These are phyloP conservation scores for Plestiodon gilberti DNA, from an alignment of 2,113 vertebrate genomes.

Conservation along the genomic window DNA sequence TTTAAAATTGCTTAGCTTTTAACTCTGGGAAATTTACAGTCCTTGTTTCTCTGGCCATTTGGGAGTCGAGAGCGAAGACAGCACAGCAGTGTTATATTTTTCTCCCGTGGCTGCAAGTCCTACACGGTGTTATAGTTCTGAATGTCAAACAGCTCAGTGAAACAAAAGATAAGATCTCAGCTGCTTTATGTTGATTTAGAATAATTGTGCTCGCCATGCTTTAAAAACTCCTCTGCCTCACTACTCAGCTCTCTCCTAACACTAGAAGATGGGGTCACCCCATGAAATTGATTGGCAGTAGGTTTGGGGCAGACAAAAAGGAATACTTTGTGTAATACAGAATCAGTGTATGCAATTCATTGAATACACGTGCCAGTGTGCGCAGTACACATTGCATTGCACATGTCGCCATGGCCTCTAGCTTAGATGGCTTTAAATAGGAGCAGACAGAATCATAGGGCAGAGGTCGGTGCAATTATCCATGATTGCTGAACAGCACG, in stretches of 20 bases:
- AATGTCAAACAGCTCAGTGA: neutral
- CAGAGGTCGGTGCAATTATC: neutral
- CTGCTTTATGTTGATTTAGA: neutral
- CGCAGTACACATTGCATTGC: too few species aligned
- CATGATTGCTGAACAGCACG: neutral
- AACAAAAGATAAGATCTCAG: neutral
- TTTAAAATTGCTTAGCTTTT: constrained; percentile 22
- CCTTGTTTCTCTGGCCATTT: constrained; percentile 11
- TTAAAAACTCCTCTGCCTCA: neutral
- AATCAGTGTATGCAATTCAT: neutral
- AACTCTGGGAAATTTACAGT: constrained; percentile 2
- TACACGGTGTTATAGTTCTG: neutral
- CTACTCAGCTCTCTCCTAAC: neutral
- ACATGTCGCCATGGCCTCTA: too few species aligned
- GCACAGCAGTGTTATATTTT: neutral
- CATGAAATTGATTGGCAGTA: neutral
- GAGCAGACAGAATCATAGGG: neutral
- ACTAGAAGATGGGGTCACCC: neutral
- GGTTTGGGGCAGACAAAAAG: neutral
- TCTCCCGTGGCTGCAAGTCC: neutral
- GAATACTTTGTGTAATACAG: neutral
- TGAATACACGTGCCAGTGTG: neutral
- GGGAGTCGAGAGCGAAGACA: neutral
- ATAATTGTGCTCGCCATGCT: neutral
- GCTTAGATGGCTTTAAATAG: neutral